A percentile compares a stretch with the other conserved stretches of the same genome.
Conservation (phyloP, 1,140 invertebrate genomes). For the Megalonaias nervosa region DNA sequence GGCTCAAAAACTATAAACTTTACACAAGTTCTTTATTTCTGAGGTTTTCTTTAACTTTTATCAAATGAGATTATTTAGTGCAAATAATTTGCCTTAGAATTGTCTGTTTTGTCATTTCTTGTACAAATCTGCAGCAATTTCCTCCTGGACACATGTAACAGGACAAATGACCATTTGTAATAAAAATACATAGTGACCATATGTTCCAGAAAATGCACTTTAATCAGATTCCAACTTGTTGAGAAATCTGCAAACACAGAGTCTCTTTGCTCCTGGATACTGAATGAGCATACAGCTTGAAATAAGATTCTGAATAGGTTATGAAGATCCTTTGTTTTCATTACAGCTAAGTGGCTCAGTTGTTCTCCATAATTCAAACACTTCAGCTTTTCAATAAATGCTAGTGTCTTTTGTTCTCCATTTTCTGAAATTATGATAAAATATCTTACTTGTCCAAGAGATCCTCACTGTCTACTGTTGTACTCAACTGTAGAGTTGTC, state of each 20-base stretch:
- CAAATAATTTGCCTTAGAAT: too few species aligned
- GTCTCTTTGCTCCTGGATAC: background rate
- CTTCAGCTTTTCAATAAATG: conserved; percentile 9
- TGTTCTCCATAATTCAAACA: conserved; percentile 7
- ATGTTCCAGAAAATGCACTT: background rate
- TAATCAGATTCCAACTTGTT: conserved; percentile 34
- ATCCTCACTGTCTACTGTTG: background rate
- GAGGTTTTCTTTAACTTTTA: too few species aligned
- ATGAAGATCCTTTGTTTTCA: background rate
- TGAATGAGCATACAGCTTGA: conserved; percentile 13
- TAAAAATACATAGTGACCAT: too few species aligned
- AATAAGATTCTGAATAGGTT: conserved; percentile 7
- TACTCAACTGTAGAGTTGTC: conserved; percentile 23
- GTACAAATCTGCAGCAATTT: too few species aligned
- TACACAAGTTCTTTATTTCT: too few species aligned
- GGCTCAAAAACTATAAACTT: too few species aligned
- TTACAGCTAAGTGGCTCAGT: conserved; percentile 5
- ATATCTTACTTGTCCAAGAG: background rate
- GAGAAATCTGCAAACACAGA: conserved; percentile 26
- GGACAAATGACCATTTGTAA: too few species aligned
- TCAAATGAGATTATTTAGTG: too few species aligned
- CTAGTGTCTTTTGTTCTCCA: background rate
- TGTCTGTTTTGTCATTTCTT: too few species aligned
- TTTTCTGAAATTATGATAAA: background rate
- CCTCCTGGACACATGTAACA: too few species aligned